Conservation (phyloP, 2,113 vertebrate species). For the Tonatia bakeri region DNA sequence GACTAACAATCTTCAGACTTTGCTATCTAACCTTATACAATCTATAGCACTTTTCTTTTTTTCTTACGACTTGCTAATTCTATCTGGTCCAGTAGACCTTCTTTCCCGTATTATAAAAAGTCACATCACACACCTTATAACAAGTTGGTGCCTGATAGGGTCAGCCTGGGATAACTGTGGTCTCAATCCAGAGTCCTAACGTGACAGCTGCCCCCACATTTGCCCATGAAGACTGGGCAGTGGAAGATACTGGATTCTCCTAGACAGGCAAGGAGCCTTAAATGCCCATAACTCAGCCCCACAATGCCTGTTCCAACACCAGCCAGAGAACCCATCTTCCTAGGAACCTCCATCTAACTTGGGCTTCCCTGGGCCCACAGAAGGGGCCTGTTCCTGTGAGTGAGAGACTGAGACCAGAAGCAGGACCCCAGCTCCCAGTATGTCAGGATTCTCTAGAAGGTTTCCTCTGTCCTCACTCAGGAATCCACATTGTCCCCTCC, state of each 20-base stretch:
- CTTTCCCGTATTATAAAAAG: background rate
- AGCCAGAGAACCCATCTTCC: background rate
- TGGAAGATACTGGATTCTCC: background rate
- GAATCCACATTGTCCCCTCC: background rate
- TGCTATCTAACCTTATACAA: background rate
- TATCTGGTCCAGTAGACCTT: background rate
- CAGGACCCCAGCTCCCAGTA: background rate
- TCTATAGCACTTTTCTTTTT: background rate
- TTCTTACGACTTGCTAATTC: background rate
- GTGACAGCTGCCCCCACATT: background rate
- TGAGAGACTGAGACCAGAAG: background rate
- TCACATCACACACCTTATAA: background rate
- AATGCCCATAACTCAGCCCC: background rate
- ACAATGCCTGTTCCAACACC: background rate
- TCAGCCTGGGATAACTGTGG: background rate
- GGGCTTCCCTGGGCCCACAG: background rate
- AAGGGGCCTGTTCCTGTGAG: background rate
- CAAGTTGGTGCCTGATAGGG: background rate
- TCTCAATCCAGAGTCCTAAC: background rate
- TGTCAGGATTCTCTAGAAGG: background rate
- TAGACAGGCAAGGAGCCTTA: background rate
- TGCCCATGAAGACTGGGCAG: background rate
- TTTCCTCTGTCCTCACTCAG: background rate
- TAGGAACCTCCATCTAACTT: background rate
- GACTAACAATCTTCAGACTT: background rate